Conservation (phyloP, 2,113 vertebrate genomes). For the Alces alces region DNA sequence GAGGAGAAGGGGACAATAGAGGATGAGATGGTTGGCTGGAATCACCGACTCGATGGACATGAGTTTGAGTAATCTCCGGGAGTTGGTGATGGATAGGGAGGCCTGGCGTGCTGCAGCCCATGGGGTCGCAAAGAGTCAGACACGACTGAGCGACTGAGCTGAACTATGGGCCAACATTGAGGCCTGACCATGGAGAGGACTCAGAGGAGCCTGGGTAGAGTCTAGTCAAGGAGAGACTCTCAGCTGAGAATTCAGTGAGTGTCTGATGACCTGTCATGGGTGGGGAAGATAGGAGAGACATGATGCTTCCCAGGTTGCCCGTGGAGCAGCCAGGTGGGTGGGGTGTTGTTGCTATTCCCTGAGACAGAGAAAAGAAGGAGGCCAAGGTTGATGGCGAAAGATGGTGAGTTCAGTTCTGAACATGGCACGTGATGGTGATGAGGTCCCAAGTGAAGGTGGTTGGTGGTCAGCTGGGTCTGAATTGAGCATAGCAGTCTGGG, state of each 20-base stretch:
- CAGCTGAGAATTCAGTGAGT: not conserved
- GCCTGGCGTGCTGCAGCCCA: accelerated
- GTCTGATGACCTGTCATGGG: not conserved
- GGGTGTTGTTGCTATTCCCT: not conserved
- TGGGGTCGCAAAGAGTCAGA: not conserved
- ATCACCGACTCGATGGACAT: no score
- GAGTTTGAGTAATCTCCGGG: no score
- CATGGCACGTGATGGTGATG: accelerated
- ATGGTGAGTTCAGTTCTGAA: not conserved
- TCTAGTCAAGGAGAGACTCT: not conserved
- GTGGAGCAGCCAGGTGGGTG: not conserved
- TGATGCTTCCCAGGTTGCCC: not conserved
- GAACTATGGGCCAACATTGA: not conserved
- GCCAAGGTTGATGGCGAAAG: not conserved
- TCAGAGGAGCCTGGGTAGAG: not conserved
- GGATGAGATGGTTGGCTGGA: no score
- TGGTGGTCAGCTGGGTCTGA: not conserved
- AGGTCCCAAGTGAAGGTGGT: no score
- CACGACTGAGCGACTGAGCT: not conserved
- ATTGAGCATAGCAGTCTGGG: not conserved
- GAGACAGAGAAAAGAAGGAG: not conserved
- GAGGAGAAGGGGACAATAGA: not conserved
- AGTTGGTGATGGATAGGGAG: not conserved
- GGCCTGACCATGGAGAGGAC: not conserved
- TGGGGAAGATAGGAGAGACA: no score